Conservation (phyloP, 2,113 vertebrate genomes). For the Trematomus loennbergii region DNA sequence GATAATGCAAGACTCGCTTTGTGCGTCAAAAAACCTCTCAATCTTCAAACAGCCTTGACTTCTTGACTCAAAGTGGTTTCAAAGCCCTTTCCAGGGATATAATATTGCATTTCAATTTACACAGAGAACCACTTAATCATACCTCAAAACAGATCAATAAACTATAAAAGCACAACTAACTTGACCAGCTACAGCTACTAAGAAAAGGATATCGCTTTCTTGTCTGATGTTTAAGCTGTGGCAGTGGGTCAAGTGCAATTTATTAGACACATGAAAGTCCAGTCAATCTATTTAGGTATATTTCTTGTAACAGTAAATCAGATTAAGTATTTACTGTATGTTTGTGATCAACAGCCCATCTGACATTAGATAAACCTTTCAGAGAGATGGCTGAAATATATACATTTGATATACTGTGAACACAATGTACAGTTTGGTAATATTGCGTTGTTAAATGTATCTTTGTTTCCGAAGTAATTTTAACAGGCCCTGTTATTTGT, state of each 20-base stretch:
- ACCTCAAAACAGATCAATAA: constrained; percentile 34
- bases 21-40: background rate
- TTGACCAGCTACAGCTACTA: background rate
- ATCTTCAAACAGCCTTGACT: constrained; percentile 23
- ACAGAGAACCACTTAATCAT: constrained; percentile 31
- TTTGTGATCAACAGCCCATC: constrained; percentile 1
- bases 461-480: background rate
- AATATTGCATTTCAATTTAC: background rate
- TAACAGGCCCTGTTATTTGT: background rate
- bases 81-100: constrained; percentile 34
- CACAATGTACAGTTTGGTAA: background rate
- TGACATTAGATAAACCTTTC: constrained; percentile 21
- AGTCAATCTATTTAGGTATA: constrained; percentile 13
- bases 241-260: background rate
- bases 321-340: constrained; percentile 22
- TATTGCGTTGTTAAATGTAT: background rate
- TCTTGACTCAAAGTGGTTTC: constrained; percentile 21
- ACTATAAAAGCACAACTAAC: constrained; percentile 13
- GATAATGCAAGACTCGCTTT: constrained; percentile 16
- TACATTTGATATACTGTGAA: background rate
- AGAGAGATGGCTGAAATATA: background rate
- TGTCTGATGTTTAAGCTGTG: background rate
- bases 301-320: constrained; percentile 42
- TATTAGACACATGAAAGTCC: constrained; percentile 20
- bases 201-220: background rate